Evolutionary conservation across 2,113 vertebrate species (phyloP).

Genomic region (Dipodomys merriami): DNA sequence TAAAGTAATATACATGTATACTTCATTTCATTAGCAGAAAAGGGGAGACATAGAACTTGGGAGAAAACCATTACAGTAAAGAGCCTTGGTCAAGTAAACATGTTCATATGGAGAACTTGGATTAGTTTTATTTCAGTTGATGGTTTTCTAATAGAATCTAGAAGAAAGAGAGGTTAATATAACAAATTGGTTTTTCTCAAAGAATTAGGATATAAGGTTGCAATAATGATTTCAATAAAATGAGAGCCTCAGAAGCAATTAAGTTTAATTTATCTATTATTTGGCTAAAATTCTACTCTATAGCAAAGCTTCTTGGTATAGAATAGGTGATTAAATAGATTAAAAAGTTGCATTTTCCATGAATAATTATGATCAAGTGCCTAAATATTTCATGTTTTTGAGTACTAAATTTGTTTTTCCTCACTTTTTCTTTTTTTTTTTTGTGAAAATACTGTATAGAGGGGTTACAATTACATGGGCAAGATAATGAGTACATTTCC

Average conservation of each 20-base stretch:
- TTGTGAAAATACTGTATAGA: too few species aligned
- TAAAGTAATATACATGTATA: background rate
- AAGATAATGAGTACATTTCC: too few species aligned
- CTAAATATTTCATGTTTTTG: background rate
- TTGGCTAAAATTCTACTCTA: background rate
- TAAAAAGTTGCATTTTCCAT: too few species aligned
- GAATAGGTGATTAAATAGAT: too few species aligned
- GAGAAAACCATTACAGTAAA: background rate
- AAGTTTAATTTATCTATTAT: background rate
- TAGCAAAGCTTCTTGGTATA: too few species aligned
- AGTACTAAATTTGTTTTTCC: background rate
- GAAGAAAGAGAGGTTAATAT: background rate
- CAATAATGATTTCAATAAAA: background rate
- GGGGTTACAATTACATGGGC: too few species aligned
- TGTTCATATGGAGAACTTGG: background rate
- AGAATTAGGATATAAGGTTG: background rate
- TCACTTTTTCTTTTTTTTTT: background rate
- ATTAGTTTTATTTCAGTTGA: background rate
- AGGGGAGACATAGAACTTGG: background rate
- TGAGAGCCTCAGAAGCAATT: background rate
- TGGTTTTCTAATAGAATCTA: background rate
- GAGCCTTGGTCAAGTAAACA: accelerated
- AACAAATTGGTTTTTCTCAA: background rate
- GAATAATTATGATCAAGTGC: too few species aligned
- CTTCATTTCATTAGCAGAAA: background rate